A percentile compares a stretch with the other conserved stretches of the same genome.
Evolutionary conservation across 2,888 invertebrate species (phyloP).

Genomic region (Dione vanillae): DNA sequence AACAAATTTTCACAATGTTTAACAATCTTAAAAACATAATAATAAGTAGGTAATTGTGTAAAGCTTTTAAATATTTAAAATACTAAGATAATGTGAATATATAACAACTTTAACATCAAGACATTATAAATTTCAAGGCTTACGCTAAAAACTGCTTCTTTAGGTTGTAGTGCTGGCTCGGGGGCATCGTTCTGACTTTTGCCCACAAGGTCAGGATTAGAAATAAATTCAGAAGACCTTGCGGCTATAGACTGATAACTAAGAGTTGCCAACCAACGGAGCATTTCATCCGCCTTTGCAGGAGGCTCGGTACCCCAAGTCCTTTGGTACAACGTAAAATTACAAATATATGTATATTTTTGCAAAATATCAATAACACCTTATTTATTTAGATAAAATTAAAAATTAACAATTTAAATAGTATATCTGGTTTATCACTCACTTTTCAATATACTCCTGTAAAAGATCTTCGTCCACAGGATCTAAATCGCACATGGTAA

Average conservation of each 20-base stretch:
- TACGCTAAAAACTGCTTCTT: constrained; percentile 72
- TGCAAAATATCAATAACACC: not conserved
- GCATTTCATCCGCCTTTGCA: constrained; percentile 64
- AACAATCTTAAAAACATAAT: constrained; percentile 74
- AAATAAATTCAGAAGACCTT: constrained; percentile 58
- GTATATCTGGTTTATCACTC: constrained; percentile 14
- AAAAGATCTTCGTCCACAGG: constrained; percentile 81
- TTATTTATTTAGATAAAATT: no score
- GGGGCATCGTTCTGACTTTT: constrained; percentile 49
- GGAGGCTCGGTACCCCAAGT: constrained; percentile 66
- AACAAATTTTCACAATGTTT: constrained; percentile 86
- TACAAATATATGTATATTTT: not conserved
- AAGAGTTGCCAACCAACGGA: constrained; percentile 76
- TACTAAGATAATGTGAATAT: not conserved
- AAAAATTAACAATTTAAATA: no score
- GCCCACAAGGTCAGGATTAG: constrained; percentile 60
- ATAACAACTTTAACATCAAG: not conserved
- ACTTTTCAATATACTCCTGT: constrained; percentile 75
- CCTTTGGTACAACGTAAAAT: constrained; percentile 35
- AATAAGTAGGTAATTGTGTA: not conserved
- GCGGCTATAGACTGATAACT: constrained; percentile 69
- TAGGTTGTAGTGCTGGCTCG: constrained; percentile 59
- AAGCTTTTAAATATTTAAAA: not conserved
- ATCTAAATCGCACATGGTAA: constrained; percentile 85
- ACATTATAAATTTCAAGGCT: constrained; percentile 37